Percentiles rank a stretch among this genome's conserved stretches.
Conservation (phyloP, 2,797 vertebrate species). For the Rhabdophis nuchalis region DNA sequence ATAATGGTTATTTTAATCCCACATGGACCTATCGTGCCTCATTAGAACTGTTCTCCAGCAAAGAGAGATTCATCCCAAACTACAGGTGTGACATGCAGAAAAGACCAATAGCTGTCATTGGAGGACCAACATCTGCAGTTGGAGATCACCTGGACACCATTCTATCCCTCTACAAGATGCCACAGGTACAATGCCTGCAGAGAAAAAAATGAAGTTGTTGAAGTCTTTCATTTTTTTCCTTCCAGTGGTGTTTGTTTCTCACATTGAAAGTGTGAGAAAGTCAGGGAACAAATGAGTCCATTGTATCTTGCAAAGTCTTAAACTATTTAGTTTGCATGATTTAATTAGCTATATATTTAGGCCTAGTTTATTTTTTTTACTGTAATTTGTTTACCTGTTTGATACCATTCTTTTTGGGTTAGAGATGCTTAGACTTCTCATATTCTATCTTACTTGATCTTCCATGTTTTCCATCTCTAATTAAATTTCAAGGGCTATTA, state of each 20-base stretch:
- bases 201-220: neutral
- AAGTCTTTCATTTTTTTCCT: neutral
- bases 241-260: neutral
- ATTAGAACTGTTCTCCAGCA: neutral
- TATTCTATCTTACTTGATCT: neutral
- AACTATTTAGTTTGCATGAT: neutral
- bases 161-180: neutral
- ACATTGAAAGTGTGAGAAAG: neutral
- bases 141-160: neutral
- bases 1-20: neutral
- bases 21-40: neutral
- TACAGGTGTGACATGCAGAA: neutral
- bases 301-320: neutral
- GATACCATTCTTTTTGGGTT: neutral
- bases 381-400: neutral
- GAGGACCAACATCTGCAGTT: neutral
- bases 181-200: neutral
- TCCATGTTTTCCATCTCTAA: neutral
- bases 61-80: neutral
- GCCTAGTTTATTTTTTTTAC: too few species aligned
- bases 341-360: neutral
- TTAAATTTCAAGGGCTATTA: neutral
- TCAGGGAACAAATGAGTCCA: neutral
- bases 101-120: neutral
- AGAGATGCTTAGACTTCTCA: neutral